A percentile compares a stretch with the other conserved stretches of the same genome.
These are phyloP conservation scores for Thera britannica DNA, from an alignment of 2,888 invertebrate genomes.

Conservation along the genomic window DNA sequence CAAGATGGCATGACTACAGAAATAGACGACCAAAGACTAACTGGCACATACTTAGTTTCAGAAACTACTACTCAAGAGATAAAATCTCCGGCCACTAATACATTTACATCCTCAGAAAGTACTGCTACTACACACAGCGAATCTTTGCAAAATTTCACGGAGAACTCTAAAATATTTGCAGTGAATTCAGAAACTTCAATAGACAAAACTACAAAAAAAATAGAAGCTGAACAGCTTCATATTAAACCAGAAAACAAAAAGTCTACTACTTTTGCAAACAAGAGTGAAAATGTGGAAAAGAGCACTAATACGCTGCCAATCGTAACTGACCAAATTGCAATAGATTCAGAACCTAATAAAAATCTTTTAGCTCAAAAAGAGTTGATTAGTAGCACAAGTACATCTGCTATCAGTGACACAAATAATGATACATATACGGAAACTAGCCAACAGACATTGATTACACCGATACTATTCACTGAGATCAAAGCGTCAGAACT, in stretches of 20 bases:
- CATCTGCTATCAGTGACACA: conserved; percentile 1
- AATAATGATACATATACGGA: conserved; percentile 1
- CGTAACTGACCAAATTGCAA: conserved; percentile 19
- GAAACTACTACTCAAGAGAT: not conserved
- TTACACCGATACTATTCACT: not conserved
- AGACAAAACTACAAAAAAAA: not conserved
- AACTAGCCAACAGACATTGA: conserved; percentile 1
- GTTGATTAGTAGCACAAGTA: not conserved
- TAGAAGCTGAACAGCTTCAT: not conserved
- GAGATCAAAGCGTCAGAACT: conserved; percentile 6
- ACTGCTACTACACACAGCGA: conserved; percentile 4
- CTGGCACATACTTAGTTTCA: not conserved
- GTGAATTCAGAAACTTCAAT: conserved; percentile 1
- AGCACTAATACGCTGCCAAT: not conserved
- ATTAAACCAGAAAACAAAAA: conserved; percentile 1
- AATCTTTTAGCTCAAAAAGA: conserved; percentile 12
- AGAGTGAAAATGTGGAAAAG: not conserved
- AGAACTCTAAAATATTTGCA: not conserved
- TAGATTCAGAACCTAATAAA: conserved; percentile 17
- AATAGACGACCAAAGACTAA: not conserved
- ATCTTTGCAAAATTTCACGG: conserved; percentile 3
- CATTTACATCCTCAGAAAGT: not conserved
- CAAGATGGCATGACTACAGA: not conserved
- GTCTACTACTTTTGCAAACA: not conserved
- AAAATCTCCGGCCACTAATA: not conserved